These are phyloP conservation scores for Plagodis dolabraria DNA, from an alignment of 2,888 invertebrate species.

Conservation along the genomic window DNA sequence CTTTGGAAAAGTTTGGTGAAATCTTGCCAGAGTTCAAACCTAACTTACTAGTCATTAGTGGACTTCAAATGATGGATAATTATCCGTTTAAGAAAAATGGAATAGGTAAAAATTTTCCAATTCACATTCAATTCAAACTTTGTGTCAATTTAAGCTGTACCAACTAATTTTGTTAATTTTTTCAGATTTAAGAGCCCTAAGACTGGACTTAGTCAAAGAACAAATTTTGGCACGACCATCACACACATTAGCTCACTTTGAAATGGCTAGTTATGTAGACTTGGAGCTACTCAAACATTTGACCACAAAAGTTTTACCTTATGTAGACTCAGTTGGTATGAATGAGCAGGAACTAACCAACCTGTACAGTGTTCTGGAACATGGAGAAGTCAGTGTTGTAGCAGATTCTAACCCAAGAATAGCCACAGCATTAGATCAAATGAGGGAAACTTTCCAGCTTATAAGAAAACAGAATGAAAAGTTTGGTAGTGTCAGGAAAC, in stretches of 20 bases:
- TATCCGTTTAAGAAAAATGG: constrained; percentile 87
- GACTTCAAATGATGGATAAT: constrained; percentile 95
- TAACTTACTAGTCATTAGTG: constrained; percentile 91
- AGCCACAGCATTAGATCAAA: constrained; percentile 92
- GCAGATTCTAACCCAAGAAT: constrained; percentile 92
- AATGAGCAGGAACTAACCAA: constrained; percentile 95
- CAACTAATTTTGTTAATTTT: constrained; percentile 23
- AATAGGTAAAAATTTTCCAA: constrained; percentile 51
- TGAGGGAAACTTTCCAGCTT: constrained; percentile 87
- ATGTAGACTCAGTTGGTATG: constrained; percentile 93
- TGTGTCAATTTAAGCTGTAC: too few species aligned
- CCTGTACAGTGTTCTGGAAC: constrained; percentile 87
- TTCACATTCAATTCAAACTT: too few species aligned
- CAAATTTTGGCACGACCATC: constrained; percentile 86
- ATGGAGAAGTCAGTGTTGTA: constrained; percentile 89
- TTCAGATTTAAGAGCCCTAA: constrained; percentile 86
- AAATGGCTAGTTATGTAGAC: constrained; percentile 94
- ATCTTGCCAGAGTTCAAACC: constrained; percentile 87
- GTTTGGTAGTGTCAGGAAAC: constrained; percentile 76
- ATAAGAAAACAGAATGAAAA: constrained; percentile 74
- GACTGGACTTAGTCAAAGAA: constrained; percentile 86
- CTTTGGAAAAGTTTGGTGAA: constrained; percentile 88
- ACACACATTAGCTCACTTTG: constrained; percentile 90
- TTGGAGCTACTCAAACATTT: constrained; percentile 87
- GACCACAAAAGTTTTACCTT: constrained; percentile 88